phyloP scores from a whole-genome alignment of 2,888 invertebrate genomes.

The Tupiocoris notatus region DNA sequence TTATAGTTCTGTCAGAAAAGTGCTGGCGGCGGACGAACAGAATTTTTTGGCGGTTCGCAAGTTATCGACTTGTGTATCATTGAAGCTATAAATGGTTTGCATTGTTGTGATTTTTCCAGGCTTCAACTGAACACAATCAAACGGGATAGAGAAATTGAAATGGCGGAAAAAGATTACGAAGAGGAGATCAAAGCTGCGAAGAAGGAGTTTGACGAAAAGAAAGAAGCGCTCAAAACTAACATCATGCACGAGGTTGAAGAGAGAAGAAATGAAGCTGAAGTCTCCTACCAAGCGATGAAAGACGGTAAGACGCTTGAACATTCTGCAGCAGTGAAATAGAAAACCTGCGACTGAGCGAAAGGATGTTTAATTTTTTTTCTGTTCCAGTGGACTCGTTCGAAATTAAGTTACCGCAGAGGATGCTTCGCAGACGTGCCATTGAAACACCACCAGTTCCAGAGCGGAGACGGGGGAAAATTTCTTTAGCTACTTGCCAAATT shows the following conservation, averaged over 20 bases:
- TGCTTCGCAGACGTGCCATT: conserved; percentile 86
- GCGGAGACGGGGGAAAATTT: conserved; percentile 76
- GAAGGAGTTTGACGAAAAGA: conserved; percentile 93
- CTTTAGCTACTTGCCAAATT: conserved; percentile 71
- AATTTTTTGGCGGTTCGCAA: too few species aligned
- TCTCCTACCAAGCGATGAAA: conserved; percentile 64
- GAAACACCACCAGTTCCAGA: conserved; percentile 83
- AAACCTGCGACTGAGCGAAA: too few species aligned
- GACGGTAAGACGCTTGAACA: too few species aligned
- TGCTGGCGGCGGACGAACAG: too few species aligned
- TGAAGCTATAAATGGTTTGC: too few species aligned
- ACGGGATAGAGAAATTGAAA: conserved; percentile 17
- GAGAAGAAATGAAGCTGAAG: conserved; percentile 82
- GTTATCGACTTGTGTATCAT: too few species aligned
- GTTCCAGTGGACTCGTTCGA: conserved; percentile 49
- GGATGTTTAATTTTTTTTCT: too few species aligned
- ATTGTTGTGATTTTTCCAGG: neutral
- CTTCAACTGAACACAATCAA: neutral
- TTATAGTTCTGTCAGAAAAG: too few species aligned
- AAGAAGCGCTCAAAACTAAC: conserved; percentile 84
- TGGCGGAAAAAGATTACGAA: conserved; percentile 67
- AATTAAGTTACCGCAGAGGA: conserved; percentile 89
- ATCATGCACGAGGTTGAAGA: conserved; percentile 89
- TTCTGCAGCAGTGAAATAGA: too few species aligned
- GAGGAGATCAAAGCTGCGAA: conserved; percentile 84